A percentile compares a stretch with the other conserved stretches of the same genome.
Evolutionary conservation across 2,888 invertebrate species (phyloP).

Genomic region (Taphrorychus bicolor): DNA sequence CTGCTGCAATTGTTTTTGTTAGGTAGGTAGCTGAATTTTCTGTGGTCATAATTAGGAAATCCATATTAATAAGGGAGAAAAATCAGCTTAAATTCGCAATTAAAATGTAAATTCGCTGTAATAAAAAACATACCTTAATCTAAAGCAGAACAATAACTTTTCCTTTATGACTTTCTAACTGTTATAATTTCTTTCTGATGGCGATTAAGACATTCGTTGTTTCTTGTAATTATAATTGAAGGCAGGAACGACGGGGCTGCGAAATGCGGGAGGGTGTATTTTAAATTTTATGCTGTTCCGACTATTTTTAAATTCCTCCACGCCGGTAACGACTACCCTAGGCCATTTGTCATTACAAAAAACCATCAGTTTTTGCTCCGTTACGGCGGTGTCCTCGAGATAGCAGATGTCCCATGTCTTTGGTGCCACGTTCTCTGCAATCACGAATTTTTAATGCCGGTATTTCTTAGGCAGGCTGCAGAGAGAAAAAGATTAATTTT

Average conservation of each 20-base stretch:
- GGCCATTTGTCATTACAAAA: slow-evolving; percentile 51
- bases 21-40: neutral
- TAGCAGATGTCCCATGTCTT: neutral
- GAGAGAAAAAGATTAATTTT: too few species aligned
- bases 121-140: slow-evolving; percentile 51
- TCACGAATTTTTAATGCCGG: neutral
- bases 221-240: slow-evolving; percentile 48
- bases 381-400: slow-evolving; percentile 43
- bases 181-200: slow-evolving; percentile 52
- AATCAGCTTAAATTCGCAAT: slow-evolving; percentile 51
- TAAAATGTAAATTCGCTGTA: slow-evolving; percentile 51
- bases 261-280: slow-evolving; percentile 42
- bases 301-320: slow-evolving; percentile 52
- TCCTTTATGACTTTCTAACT: slow-evolving; percentile 52
- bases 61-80: slow-evolving; percentile 47
- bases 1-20: neutral
- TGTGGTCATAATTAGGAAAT: slow-evolving; percentile 36
- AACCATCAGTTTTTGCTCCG: slow-evolving; percentile 48
- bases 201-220: slow-evolving; percentile 50
- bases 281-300: slow-evolving; percentile 49
- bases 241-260: slow-evolving; percentile 18
- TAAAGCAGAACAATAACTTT: slow-evolving; percentile 49
- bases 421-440: neutral
- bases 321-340: slow-evolving; percentile 48
- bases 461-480: too few species aligned